phyloP scores from a whole-genome alignment of 2,888 invertebrate genomes.

The Hyalella azteca region DNA sequence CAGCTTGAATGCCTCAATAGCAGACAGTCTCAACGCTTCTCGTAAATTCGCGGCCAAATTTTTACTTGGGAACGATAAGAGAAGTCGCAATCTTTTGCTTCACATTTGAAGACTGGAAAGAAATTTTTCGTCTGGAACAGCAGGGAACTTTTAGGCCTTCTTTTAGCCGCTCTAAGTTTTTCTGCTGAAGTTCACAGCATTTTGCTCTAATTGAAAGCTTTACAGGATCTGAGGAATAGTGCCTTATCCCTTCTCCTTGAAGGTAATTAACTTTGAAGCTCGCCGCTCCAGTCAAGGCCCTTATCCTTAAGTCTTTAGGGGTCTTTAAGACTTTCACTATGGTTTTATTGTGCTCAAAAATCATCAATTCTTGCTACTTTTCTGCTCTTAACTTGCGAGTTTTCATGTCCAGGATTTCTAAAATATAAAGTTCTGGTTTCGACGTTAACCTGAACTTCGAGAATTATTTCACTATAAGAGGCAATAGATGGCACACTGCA shows the following conservation, averaged over 20 bases:
- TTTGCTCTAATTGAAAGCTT: conserved; percentile 33
- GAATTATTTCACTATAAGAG: no score
- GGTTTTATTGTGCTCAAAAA: background rate
- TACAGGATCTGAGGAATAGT: conserved; percentile 12
- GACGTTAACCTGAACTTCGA: no score
- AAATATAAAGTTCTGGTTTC: no score
- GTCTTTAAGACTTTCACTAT: background rate
- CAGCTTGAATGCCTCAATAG: background rate
- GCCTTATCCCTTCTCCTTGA: conserved; percentile 15
- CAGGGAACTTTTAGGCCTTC: conserved; percentile 20
- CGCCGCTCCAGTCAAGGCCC: background rate
- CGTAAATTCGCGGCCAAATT: background rate
- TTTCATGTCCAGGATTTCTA: no score
- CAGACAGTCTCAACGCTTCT: background rate
- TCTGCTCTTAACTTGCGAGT: no score
- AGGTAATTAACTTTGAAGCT: conserved; percentile 27
- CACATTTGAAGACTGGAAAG: background rate
- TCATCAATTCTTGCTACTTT: no score
- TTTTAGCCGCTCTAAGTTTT: conserved; percentile 12
- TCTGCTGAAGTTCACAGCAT: background rate
- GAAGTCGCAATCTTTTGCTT: background rate
- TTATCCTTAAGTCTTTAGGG: background rate
- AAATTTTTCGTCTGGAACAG: background rate
- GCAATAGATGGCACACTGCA: no score
- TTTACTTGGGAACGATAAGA: background rate